phyloP scores from a whole-genome alignment of 2,797 vertebrate genomes.

The Acipenser ruthenus region DNA sequence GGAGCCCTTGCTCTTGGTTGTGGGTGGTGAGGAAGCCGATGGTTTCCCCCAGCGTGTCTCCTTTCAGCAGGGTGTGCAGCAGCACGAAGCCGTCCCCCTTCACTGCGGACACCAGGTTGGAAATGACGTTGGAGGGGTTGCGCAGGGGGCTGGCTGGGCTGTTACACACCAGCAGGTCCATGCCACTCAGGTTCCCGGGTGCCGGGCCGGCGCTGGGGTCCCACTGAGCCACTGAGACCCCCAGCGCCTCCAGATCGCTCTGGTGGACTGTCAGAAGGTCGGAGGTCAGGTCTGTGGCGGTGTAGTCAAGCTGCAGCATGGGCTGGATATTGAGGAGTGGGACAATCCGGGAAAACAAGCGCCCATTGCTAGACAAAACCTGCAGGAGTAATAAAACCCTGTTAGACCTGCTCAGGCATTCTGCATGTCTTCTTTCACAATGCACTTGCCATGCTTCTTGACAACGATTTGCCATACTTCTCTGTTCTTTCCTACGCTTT shows the following conservation, averaged over 20 bases:
- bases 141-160: conserved; percentile 46
- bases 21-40: conserved; percentile 68
- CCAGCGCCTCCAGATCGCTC: conserved; percentile 52
- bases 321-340: conserved; percentile 74
- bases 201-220: conserved; percentile 57
- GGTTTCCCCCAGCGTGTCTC: conserved; percentile 70
- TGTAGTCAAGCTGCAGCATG: conserved; percentile 74
- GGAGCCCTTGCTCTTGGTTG: conserved; percentile 49
- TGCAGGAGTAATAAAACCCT: conserved; percentile 28
- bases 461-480: too few relatives aligned
- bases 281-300: conserved; percentile 54
- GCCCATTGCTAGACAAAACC: conserved; percentile 74
- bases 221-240: conserved; percentile 62
- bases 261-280: conserved; percentile 55
- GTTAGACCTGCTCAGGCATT: too few relatives aligned
- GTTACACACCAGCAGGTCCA: conserved; percentile 80
- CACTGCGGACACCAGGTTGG: conserved; percentile 67
- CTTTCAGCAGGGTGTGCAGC: conserved; percentile 76
- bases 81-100: conserved; percentile 81
- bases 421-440: too few relatives aligned
- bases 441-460: too few relatives aligned
- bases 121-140: conserved; percentile 43
- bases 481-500: too few relatives aligned
- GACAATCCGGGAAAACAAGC: conserved; percentile 65
- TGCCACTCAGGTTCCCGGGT: conserved; percentile 42